Base-by-base conservation (phyloP, 1,140 invertebrate genomes). In the Caenorhabditis remanei region DNA sequence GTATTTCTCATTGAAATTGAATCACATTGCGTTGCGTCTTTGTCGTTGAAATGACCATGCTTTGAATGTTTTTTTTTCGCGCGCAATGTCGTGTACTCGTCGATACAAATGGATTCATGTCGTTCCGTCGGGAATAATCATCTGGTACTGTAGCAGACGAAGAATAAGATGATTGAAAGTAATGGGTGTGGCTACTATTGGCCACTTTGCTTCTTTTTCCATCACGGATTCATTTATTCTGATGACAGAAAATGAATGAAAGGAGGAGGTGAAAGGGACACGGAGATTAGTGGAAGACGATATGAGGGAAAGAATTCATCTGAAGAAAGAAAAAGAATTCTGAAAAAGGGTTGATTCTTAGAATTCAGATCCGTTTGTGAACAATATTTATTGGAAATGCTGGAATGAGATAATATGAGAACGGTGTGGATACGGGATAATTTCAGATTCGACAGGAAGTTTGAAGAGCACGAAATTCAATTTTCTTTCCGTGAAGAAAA, bases 51-150 rank as follows among this genome's bases (percentile, higher is more conserved):
- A 71, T 71, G 71, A 79, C 71, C 71, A 79, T 50, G 71, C 71
- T 48, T 48, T 21, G 56, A n/a, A n/a, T 8, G 61, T 8, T n/a
- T 79, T 79, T 79, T 79, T 79, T 79, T 79, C 71, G 43, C 46
- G 46, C 43, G 67, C 19, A 11, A 32, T 32, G 32, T 32, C 32
- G 58, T n/a, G 24, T 41, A 46, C 41, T 48, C 13, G 11, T 71
- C 65, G 13, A 71, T 71, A 71, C 65, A 71, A 71, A 71, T 71
- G 65, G 40, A 71, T 71, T 71, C 65, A 71, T 71, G 65, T 79
- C n/a, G 71, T 50, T 48, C 21, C 71, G 46, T 79, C 46, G 71
- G 46, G 71, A 79, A 79, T 79, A 79, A 79, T 79, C 71, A 50
- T 79, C 46, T 79, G 71, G 43, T 79, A 79, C 46, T 79, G 71